phyloP scores from a whole-genome alignment of 92 coral and sea anemone species.

The Isaurus tuberculatus region DNA sequence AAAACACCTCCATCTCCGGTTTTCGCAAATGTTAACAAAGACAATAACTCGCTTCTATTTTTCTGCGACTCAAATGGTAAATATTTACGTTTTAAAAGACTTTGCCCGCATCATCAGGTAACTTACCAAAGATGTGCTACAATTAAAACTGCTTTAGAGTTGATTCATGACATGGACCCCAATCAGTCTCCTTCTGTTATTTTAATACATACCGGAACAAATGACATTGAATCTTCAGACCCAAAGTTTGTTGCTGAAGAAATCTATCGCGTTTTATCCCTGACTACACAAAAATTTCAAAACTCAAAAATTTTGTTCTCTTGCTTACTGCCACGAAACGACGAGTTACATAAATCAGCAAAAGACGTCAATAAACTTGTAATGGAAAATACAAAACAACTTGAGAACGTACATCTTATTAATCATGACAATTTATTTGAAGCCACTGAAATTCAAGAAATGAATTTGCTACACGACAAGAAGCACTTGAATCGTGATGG shows the following conservation, averaged over 20 bases:
- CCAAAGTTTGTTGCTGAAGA: constrained; percentile 21
- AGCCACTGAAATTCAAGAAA: neutral
- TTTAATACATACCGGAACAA: constrained; percentile 19
- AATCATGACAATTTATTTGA: constrained; percentile 1
- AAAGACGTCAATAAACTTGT: constrained; percentile 25
- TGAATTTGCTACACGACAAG: constrained; percentile 2
- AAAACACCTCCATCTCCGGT: constrained; percentile 8
- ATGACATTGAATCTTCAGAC: constrained; percentile 22
- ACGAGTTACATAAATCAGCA: constrained; percentile 12
- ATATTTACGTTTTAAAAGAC: constrained; percentile 9
- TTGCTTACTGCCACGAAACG: constrained; percentile 15
- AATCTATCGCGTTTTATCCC: constrained; percentile 8
- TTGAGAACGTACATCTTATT: constrained; percentile 1
- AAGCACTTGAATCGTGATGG: constrained; percentile 24
- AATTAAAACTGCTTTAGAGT: constrained; percentile 20
- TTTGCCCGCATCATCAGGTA: constrained; percentile 32
- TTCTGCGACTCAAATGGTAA: constrained; percentile 2
- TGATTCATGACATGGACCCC: constrained; percentile 19
- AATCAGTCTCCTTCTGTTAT: constrained; percentile 24
- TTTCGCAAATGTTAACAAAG: neutral
- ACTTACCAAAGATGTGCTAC: constrained; percentile 32
- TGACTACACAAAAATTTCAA: constrained; percentile 2
- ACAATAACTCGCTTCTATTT: constrained; percentile 27
- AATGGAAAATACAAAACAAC: constrained; percentile 13
- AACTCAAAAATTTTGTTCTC: constrained; percentile 16